These are phyloP conservation scores for Apis dorsata DNA, from an alignment of 1,140 invertebrate genomes.

Conservation along the genomic window DNA sequence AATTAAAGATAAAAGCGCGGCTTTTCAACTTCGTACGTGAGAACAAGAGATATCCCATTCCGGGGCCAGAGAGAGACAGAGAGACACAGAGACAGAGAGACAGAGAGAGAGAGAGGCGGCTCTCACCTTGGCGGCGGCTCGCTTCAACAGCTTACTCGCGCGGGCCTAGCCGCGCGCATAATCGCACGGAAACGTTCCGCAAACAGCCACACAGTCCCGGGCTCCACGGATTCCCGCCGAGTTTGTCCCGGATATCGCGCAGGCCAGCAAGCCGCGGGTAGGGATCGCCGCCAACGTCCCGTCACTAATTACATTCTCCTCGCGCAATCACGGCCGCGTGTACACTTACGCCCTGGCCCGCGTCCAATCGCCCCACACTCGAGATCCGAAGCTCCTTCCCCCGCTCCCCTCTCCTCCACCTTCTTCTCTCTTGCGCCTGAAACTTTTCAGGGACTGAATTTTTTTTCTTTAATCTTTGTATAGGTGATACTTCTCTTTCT, in stretches of 20 bases:
- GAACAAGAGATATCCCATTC: no score
- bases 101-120: no score
- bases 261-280: constrained; percentile 41
- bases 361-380: constrained; percentile 69
- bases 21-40: no score
- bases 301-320: constrained; percentile 74
- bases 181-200: constrained; percentile 57
- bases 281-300: constrained; percentile 62
- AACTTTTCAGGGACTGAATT: no score
- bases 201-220: constrained; percentile 42
- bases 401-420: neutral
- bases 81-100: no score
- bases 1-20: no score
- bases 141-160: constrained; percentile 35
- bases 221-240: constrained; percentile 52
- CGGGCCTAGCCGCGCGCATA: constrained; percentile 35
- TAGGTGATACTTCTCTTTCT: no score
- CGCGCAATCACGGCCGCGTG: constrained; percentile 70
- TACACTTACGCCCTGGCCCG: constrained; percentile 67
- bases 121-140: neutral
- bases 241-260: constrained; percentile 58
- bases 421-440: neutral
- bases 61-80: no score
- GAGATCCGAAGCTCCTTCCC: constrained; percentile 73
- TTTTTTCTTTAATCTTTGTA: no score